These are phyloP conservation scores for Terrapene triunguis DNA, from an alignment of 2,113 vertebrate species.

Conservation along the genomic window DNA sequence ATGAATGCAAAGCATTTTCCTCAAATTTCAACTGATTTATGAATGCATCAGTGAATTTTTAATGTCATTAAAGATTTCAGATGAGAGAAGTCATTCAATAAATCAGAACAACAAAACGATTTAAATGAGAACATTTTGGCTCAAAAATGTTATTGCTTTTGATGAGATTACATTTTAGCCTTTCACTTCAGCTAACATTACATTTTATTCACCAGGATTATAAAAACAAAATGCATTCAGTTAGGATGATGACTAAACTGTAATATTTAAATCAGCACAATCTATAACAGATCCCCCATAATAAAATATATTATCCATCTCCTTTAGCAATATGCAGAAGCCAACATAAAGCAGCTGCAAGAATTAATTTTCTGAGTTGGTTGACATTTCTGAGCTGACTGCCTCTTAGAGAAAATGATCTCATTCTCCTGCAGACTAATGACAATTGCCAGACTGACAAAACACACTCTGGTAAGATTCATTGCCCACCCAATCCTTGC, in stretches of 20 bases:
- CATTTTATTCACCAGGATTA: slow-evolving; percentile 11
- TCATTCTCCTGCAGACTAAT: slow-evolving; percentile 34
- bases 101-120: slow-evolving; percentile 10
- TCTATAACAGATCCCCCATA: slow-evolving; percentile 45
- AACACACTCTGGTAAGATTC: slow-evolving; percentile 11
- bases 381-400: slow-evolving; percentile 22
- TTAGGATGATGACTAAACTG: slow-evolving; percentile 35
- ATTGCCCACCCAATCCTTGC: neutral
- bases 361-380: slow-evolving; percentile 36
- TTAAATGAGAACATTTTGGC: slow-evolving; percentile 36
- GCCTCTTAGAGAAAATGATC: slow-evolving; percentile 37
- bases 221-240: slow-evolving; percentile 50
- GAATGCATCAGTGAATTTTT: neutral
- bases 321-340: slow-evolving; percentile 17
- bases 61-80: slow-evolving; percentile 22
- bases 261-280: slow-evolving; percentile 45
- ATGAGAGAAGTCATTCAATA: neutral
- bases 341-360: slow-evolving; percentile 41
- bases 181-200: slow-evolving; percentile 41
- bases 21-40: neutral
- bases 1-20: neutral
- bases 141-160: slow-evolving; percentile 42
- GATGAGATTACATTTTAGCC: slow-evolving; percentile 29
- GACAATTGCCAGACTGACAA: neutral
- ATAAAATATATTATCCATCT: slow-evolving; percentile 49